These are phyloP conservation scores for Eucera pruinosa DNA, from an alignment of 2,888 invertebrate genomes.

Conservation along the genomic window DNA sequence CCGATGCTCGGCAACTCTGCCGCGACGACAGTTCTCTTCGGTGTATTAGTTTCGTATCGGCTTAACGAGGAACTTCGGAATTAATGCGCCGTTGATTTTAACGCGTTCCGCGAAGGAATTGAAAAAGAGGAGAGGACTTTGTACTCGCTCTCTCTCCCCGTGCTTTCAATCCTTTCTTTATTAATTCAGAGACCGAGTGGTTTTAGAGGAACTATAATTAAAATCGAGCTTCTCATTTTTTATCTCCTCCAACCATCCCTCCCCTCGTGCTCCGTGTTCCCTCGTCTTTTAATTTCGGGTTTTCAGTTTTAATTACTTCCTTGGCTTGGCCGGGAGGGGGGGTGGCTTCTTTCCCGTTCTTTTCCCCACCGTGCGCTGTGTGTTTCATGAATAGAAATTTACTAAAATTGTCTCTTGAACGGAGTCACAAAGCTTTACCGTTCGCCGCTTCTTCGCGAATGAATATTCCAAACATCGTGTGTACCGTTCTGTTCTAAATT, in stretches of 20 bases:
- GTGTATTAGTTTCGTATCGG: slow-evolving; percentile 36
- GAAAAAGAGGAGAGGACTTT: slow-evolving; percentile 30
- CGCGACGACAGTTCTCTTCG: neutral
- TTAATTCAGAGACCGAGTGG: slow-evolving; percentile 43
- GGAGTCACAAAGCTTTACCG: too few relatives aligned
- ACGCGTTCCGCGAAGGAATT: slow-evolving; percentile 33
- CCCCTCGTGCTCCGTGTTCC: neutral
- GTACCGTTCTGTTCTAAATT: slow-evolving; percentile 27
- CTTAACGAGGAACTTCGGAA: slow-evolving; percentile 32
- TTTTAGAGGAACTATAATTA: slow-evolving; percentile 48
- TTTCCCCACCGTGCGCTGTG: too few relatives aligned
- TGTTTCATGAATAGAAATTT: slow-evolving; percentile 32
- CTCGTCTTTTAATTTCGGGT: slow-evolving; percentile 45
- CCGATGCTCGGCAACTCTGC: neutral
- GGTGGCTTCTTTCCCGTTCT: slow-evolving; percentile 17
- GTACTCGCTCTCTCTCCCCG: too few relatives aligned
- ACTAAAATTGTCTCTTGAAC: slow-evolving; percentile 18
- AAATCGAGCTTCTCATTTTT: slow-evolving; percentile 39
- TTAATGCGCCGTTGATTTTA: slow-evolving; percentile 52
- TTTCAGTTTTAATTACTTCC: slow-evolving; percentile 45
- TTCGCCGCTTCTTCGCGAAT: neutral
- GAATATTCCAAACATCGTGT: neutral
- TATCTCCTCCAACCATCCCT: neutral
- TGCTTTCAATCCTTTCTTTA: slow-evolving; percentile 52
- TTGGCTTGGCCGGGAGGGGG: too few relatives aligned